Conservation (phyloP, 2,113 vertebrate species). For the Dromaius novaehollandiae region DNA sequence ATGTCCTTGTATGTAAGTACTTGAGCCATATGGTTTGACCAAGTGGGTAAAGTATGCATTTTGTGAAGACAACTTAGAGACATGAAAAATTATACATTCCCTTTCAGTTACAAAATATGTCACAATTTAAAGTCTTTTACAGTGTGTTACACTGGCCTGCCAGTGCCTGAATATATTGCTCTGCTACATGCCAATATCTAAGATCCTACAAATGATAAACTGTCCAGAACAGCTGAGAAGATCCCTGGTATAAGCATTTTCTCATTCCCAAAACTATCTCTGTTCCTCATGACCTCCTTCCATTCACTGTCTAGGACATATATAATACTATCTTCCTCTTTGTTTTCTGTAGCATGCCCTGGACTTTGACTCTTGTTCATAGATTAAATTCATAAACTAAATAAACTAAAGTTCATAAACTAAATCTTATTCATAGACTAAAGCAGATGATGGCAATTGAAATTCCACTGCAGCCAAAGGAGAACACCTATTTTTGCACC, state of each 20-base stretch:
- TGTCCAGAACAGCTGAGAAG: conserved; percentile 20
- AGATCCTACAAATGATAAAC: conserved; percentile 4
- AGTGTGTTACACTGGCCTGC: background rate
- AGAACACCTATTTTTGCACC: background rate
- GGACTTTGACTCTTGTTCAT: background rate
- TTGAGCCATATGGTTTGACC: background rate
- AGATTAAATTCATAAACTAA: too few relatives aligned
- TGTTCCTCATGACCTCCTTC: background rate
- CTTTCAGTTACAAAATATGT: background rate
- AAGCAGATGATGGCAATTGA: background rate
- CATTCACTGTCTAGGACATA: background rate
- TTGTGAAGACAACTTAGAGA: background rate
- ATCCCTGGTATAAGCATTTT: background rate
- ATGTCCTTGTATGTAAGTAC: background rate
- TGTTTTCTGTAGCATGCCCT: background rate
- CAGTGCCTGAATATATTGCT: background rate
- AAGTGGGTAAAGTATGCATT: background rate
- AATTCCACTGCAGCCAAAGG: background rate
- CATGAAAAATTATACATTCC: background rate
- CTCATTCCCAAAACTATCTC: background rate
- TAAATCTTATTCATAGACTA: background rate
- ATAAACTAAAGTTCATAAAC: too few relatives aligned
- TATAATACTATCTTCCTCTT: background rate
- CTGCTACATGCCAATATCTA: background rate
- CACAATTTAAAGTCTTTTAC: background rate